A percentile compares a stretch with the other conserved stretches of the same genome.
These are phyloP conservation scores for Argya squamiceps DNA, from an alignment of 2,797 vertebrate species.

Conservation along the genomic window DNA sequence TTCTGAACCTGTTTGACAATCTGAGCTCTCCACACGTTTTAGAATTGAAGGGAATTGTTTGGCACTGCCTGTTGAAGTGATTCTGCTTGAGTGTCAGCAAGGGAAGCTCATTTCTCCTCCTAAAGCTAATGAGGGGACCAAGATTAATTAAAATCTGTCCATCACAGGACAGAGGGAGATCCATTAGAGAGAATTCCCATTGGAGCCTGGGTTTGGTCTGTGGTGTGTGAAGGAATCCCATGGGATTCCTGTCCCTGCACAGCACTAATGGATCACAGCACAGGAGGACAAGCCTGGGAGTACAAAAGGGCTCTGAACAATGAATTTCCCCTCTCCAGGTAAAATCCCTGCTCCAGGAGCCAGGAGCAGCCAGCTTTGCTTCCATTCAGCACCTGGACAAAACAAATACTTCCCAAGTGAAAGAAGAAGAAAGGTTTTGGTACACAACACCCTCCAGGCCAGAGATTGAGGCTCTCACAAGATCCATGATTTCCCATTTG, in stretches of 20 bases:
- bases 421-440: not conserved
- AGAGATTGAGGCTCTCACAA: rapidly evolving
- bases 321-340: not conserved
- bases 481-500: rapidly evolving
- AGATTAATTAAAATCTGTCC: not conserved
- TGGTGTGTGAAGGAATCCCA: not conserved
- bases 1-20: not conserved
- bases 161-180: not conserved
- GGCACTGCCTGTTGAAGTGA: not conserved
- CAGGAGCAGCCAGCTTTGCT: not conserved
- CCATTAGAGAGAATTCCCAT: rapidly evolving
- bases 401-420: not conserved
- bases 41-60: not conserved
- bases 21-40: rapidly evolving
- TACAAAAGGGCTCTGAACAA: not conserved
- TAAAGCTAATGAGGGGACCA: not conserved
- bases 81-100: not conserved
- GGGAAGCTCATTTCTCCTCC: not conserved
- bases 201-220: not conserved
- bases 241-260: not conserved
- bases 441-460: not conserved
- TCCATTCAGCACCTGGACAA: not conserved
- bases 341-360: not conserved
- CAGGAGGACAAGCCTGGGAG: not conserved
- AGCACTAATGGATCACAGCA: not conserved